Conservation (phyloP, 1,140 invertebrate species). For the Himalopsyche phryganea region DNA sequence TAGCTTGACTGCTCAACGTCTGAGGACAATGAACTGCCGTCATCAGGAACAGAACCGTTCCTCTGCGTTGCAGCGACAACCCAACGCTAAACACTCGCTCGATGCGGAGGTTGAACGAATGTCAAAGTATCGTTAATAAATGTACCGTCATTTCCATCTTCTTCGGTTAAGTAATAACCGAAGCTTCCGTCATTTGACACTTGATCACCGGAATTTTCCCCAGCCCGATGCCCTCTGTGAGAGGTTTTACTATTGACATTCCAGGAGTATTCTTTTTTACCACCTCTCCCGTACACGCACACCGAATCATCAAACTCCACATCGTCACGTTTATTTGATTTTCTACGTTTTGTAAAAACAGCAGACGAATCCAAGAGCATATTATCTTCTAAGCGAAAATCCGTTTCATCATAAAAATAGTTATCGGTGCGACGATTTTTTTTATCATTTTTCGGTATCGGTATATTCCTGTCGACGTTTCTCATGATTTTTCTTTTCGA, state of each 20-base stretch:
- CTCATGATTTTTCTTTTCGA: slow-evolving; percentile 48
- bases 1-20: too few species aligned
- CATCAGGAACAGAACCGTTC: too few species aligned
- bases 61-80: too few species aligned
- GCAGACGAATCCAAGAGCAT: slow-evolving; percentile 50
- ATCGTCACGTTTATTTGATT: slow-evolving; percentile 32
- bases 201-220: slow-evolving; percentile 35
- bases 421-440: slow-evolving; percentile 40
- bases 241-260: slow-evolving; percentile 11
- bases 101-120: slow-evolving; percentile 44
- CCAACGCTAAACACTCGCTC: slow-evolving; percentile 46
- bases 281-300: slow-evolving; percentile 20
- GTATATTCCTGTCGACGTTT: slow-evolving; percentile 49
- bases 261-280: slow-evolving; percentile 26
- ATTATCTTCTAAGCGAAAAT: slow-evolving; percentile 49
- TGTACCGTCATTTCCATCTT: slow-evolving; percentile 44
- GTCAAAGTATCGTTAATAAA: slow-evolving; percentile 50
- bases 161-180: slow-evolving; percentile 48
- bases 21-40: too few species aligned
- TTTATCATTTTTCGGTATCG: slow-evolving; percentile 10
- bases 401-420: slow-evolving; percentile 52
- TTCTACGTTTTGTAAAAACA: slow-evolving; percentile 48
- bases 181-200: slow-evolving; percentile 50
- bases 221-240: too few species aligned
- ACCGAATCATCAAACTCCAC: slow-evolving; percentile 24